Base-by-base conservation (phyloP, 2,797 vertebrate species). In the Hozukius guyotensis region DNA sequence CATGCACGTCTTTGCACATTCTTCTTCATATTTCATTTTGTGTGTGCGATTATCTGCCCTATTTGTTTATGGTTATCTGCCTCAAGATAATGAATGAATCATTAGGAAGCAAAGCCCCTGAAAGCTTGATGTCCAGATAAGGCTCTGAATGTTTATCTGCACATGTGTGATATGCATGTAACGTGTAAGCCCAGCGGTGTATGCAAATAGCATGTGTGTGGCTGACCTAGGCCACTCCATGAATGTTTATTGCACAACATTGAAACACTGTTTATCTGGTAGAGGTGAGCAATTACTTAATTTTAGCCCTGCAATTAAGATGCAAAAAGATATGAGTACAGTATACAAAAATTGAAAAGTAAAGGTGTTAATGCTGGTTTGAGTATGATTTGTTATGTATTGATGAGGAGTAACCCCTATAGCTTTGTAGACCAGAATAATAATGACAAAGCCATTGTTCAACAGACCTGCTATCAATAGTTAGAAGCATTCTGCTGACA, bases 61-160 rank as follows among this genome's bases (percentile, higher is more conserved):
- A 79, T 87, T 90, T 89, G 84, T 89, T 88, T 89, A 75, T 83
- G 67, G 55, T 79, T 88, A 83, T 90, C 86, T 81, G 61, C 84
- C 82, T 36, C 4, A 55, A 84, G 79, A 91, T 68, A 82, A 25
- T 86, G 61, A 77, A 34, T 77, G 38, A 81, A 65, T 89, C 87
- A 91, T 82, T 75, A 84, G 71, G 42, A 75, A 78, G 83, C 56
- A 13, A 14, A 13, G 72, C 66, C 56, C 71, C 80, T 31, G 75
- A 68, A 76, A 75, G 67, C 68, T 52, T 53, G 81, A 87, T 87
- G 64, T 76, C 75, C 34, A 66, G 78, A 85, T 86, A 80, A 38
- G 24, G 38, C 59, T 80, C 38, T 38, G 32, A 69, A 77, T 80
- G 68, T 83, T 61, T 53, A 53, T 88, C 69, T 64, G 53, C 27